These are phyloP conservation scores for Takifugu bimaculatus DNA, from an alignment of 2,113 vertebrate species.

Conservation along the genomic window DNA sequence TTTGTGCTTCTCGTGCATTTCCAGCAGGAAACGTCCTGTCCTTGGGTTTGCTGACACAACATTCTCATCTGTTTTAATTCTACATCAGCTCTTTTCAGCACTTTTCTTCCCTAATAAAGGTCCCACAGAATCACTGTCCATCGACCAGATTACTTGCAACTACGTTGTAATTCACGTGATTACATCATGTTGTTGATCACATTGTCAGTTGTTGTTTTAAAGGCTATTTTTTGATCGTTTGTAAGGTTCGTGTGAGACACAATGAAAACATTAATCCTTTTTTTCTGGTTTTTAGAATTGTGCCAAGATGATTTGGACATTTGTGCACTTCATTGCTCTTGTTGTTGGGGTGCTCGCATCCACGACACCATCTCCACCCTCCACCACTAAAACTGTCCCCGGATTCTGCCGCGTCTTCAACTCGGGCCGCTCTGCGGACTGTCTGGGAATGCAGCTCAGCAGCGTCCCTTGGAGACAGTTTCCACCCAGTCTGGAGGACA, in stretches of 20 bases:
- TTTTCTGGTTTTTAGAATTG: constrained; percentile 29
- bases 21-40: no score
- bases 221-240: background rate
- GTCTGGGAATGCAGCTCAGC: constrained; percentile 63
- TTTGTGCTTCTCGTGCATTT: no score
- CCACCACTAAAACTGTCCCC: background rate
- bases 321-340: constrained; percentile 20
- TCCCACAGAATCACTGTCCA: no score
- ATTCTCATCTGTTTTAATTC: no score
- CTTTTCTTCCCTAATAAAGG: no score
- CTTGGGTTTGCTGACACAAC: no score
- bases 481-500: constrained; percentile 52
- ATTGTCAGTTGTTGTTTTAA: background rate
- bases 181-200: no score
- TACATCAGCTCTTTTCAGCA: no score
- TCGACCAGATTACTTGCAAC: no score
- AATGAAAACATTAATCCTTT: background rate
- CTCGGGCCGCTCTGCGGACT: constrained; percentile 63
- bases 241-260: background rate
- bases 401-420: constrained; percentile 50
- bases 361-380: constrained; percentile 13
- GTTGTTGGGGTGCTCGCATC: constrained; percentile 26
- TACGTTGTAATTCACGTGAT: no score
- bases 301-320: constrained; percentile 39
- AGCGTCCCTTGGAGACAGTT: constrained; percentile 66